phyloP scores from a whole-genome alignment of 2,888 invertebrate species.

The Microplitis manilae region DNA sequence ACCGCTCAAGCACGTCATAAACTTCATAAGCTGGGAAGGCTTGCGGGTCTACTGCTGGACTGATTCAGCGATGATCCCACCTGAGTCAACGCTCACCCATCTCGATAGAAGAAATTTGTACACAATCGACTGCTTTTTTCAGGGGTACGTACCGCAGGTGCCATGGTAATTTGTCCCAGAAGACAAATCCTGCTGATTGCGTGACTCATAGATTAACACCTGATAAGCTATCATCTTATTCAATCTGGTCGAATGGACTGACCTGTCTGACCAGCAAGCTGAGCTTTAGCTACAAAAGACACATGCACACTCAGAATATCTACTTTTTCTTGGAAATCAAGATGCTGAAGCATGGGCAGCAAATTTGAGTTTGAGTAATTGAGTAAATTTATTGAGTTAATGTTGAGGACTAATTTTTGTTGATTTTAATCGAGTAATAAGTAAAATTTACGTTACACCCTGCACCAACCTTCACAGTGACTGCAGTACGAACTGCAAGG shows the following conservation, averaged over 20 bases:
- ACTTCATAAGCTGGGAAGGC: neutral
- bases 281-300: neutral
- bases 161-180: neutral
- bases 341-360: no score
- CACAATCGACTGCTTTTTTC: constrained; percentile 32
- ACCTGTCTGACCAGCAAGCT: neutral
- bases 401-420: no score
- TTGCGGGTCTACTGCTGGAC: constrained; percentile 25
- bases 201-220: neutral
- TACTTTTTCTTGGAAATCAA: no score
- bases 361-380: no score
- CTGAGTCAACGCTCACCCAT: constrained; percentile 32
- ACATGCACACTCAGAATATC: no score
- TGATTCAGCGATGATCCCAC: constrained; percentile 25
- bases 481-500: no score
- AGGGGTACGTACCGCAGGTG: constrained; percentile 22
- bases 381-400: no score
- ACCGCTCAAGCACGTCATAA: constrained; percentile 12
- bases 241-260: neutral
- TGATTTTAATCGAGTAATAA: no score
- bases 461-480: no score
- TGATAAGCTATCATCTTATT: neutral
- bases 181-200: neutral
- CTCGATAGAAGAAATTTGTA: constrained; percentile 38
- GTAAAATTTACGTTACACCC: no score